Conservation (phyloP, 1,140 invertebrate genomes). For the Megalopta genalis region DNA sequence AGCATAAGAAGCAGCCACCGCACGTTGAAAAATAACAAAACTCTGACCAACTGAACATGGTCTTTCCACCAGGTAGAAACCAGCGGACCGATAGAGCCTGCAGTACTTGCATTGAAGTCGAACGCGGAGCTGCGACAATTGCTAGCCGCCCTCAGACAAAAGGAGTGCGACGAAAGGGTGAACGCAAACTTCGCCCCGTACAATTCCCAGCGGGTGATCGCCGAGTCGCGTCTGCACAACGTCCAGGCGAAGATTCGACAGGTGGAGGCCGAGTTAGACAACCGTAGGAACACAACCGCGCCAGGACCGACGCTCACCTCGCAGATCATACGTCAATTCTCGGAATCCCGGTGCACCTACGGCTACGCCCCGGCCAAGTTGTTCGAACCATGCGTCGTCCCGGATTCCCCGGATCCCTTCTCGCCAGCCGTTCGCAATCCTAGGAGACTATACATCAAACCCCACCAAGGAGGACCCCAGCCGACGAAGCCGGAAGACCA, state of each 20-base stretch:
- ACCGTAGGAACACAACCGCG: conserved; percentile 53
- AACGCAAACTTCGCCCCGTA: conserved; percentile 72
- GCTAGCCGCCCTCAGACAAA: conserved; percentile 65
- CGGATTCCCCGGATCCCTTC: conserved; percentile 71
- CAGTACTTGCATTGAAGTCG: conserved; percentile 67
- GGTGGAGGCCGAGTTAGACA: conserved; percentile 72
- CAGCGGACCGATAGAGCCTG: conserved; percentile 59
- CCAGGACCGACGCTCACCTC: conserved; percentile 45
- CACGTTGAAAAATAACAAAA: no score
- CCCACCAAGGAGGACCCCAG: conserved; percentile 66
- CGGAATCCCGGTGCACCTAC: conserved; percentile 39
- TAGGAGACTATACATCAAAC: conserved; percentile 68
- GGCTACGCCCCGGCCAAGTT: conserved; percentile 49
- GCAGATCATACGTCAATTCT: conserved; percentile 50
- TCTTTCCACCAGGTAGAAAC: conserved; percentile 37
- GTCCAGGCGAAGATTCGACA: conserved; percentile 71
- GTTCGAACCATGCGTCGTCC: conserved; percentile 25
- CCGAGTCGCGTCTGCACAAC: conserved; percentile 66
- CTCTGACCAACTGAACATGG: no score
- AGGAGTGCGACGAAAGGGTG: conserved; percentile 71
- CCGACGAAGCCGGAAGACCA: conserved; percentile 9
- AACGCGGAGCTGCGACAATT: conserved; percentile 73
- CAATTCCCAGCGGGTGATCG: conserved; percentile 67
- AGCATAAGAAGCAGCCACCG: no score
- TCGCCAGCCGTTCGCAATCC: conserved; percentile 53